phyloP scores from a whole-genome alignment of 2,113 vertebrate species.

The Stegostoma tigrinum region DNA sequence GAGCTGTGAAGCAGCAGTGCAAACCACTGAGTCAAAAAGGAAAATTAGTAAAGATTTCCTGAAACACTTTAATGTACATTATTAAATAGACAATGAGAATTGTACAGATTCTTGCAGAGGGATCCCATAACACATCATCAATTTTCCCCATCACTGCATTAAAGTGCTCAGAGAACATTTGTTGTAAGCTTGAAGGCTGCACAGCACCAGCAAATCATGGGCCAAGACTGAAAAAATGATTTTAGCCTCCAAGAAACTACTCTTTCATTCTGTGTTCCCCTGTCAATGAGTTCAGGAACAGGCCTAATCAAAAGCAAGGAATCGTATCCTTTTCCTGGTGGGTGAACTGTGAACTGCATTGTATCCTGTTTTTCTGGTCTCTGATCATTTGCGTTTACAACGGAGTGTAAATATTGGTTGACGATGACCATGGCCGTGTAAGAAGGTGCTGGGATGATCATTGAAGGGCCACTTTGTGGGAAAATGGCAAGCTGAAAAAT shows the following conservation, averaged over 20 bases:
- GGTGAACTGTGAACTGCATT: neutral
- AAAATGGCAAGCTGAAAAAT: neutral
- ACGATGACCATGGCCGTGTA: neutral
- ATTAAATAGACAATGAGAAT: neutral
- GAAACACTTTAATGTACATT: neutral
- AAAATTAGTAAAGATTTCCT: neutral
- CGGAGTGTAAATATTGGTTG: neutral
- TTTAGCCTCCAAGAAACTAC: neutral
- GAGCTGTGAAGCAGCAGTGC: too few species aligned
- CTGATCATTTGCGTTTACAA: neutral
- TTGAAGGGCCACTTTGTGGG: neutral
- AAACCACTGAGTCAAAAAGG: too few species aligned
- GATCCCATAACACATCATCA: neutral
- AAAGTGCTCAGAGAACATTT: neutral
- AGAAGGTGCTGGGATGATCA: neutral
- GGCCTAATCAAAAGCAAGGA: neutral
- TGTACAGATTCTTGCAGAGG: neutral
- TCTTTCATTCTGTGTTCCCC: neutral
- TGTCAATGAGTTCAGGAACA: neutral
- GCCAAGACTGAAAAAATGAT: neutral
- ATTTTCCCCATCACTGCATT: neutral
- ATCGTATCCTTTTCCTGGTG: neutral
- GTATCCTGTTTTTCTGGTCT: neutral
- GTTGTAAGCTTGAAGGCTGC: neutral
- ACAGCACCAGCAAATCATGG: neutral